phyloP scores from a whole-genome alignment of 30 jellyfish, hydroid and myxozoan genomes.

The Clytia hemisphaerica region DNA sequence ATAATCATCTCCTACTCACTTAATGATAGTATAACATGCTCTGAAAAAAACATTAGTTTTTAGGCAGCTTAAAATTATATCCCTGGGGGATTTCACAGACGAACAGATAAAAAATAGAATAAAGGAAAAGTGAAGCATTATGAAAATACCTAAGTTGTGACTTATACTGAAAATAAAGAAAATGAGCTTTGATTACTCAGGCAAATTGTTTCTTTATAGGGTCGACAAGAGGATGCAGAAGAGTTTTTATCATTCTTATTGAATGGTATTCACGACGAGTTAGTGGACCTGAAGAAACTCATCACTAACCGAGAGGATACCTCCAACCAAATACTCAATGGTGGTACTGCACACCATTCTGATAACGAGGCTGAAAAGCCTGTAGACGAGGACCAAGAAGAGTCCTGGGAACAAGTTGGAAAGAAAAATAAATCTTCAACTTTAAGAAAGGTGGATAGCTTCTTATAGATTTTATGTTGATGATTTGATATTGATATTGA shows the following conservation, averaged over 20 bases:
- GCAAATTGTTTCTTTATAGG: conserved; percentile 42
- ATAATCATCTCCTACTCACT: too few species aligned
- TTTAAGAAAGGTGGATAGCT: conserved; percentile 70
- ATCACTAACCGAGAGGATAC: background rate
- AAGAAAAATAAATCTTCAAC: conserved; percentile 72
- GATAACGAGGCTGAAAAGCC: conserved; percentile 28
- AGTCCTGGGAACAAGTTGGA: conserved; percentile 94
- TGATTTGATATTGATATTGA: too few species aligned
- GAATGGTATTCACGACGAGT: conserved; percentile 93
- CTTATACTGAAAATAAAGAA: background rate
- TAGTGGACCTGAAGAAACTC: conserved; percentile 39
- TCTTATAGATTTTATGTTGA: too few species aligned
- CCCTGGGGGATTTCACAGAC: too few species aligned
- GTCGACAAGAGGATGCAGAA: conserved; percentile 98
- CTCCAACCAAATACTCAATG: too few species aligned
- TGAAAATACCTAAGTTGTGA: background rate
- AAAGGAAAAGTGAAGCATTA: background rate
- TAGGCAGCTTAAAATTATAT: too few species aligned
- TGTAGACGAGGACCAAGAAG: conserved; percentile 24
- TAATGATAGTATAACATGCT: too few species aligned
- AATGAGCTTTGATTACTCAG: too few species aligned
- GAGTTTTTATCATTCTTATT: conserved; percentile 79
- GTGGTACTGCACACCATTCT: conserved; percentile 11
- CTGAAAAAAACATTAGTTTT: too few species aligned
- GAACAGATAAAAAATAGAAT: background rate